These are phyloP conservation scores for Protaetia brevitarsis DNA, from an alignment of 1,140 invertebrate genomes.

Conservation along the genomic window DNA sequence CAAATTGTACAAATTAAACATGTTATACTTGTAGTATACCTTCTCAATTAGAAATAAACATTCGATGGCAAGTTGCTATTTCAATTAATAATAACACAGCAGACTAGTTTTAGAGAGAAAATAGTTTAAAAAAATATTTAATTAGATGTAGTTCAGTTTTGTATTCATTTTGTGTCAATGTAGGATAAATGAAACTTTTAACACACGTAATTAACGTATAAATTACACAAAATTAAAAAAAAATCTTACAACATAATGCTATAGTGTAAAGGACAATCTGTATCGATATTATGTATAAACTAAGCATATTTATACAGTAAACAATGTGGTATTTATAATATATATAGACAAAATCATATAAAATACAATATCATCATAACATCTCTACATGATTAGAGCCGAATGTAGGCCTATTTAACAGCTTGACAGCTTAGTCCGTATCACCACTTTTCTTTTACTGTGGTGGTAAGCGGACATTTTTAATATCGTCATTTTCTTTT, in stretches of 20 bases:
- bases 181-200: constrained; percentile 23
- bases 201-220: constrained; percentile 14
- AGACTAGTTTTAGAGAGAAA: constrained; percentile 18
- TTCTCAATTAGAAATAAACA: constrained; percentile 16
- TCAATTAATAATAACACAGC: neutral
- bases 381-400: constrained; percentile 44
- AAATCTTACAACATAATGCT: constrained; percentile 23
- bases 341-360: constrained; percentile 19
- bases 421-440: constrained; percentile 3
- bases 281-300: constrained; percentile 5
- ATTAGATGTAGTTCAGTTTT: neutral
- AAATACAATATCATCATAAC: constrained; percentile 38
- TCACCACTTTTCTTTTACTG: neutral
- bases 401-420: constrained; percentile 37
- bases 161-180: neutral
- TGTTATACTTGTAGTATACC: constrained; percentile 25
- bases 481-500: constrained; percentile 32
- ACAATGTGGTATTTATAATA: constrained; percentile 15
- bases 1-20: constrained; percentile 25
- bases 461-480: constrained; percentile 11
- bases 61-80: constrained; percentile 15
- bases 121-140: neutral
- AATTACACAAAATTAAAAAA: constrained; percentile 23
- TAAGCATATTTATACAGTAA: constrained; percentile 21
- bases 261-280: constrained; percentile 13